Evolutionary conservation across 1,140 invertebrate species (phyloP).

Genomic region (Scaptodrosophila lebanonensis): DNA sequence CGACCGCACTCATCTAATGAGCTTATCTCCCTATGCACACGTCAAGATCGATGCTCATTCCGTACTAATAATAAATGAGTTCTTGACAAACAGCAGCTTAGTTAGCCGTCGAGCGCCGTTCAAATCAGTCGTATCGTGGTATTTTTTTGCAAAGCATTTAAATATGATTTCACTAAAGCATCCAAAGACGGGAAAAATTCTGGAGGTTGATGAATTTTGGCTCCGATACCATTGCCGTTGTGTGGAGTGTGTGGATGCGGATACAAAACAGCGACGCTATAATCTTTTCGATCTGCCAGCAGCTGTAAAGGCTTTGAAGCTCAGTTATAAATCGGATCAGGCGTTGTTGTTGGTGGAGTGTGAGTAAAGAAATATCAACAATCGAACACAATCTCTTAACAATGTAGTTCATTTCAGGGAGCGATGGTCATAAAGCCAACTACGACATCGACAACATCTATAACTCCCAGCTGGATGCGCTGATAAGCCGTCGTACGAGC

Average conservation of each 20-base stretch:
- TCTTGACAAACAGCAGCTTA: too few species aligned
- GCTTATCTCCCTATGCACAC: too few species aligned
- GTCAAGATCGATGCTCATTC: too few species aligned
- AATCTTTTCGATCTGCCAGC: conserved; percentile 61
- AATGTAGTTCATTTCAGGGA: conserved; percentile 38
- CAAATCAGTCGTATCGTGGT: too few species aligned
- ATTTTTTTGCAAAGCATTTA: too few species aligned
- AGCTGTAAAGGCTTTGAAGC: conserved; percentile 25
- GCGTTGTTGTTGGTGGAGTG: conserved; percentile 34
- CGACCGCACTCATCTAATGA: too few species aligned
- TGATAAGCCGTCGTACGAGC: conserved; percentile 44
- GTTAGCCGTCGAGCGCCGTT: too few species aligned
- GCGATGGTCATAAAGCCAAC: conserved; percentile 55
- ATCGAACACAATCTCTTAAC: neutral
- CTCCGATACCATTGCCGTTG: conserved; percentile 74
- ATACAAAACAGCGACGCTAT: conserved; percentile 62
- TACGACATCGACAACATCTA: conserved; percentile 57
- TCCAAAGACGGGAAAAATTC: too few species aligned
- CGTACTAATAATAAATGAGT: too few species aligned
- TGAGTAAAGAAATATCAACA: conserved; percentile 11
- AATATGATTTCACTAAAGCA: too few species aligned
- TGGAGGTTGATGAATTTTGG: too few species aligned
- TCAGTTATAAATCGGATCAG: conserved; percentile 7
- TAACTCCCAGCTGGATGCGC: conserved; percentile 41
- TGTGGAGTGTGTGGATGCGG: conserved; percentile 50